Evolutionary conservation across 1,140 invertebrate species (phyloP).

Genomic region (Tetramorium simillimum): DNA sequence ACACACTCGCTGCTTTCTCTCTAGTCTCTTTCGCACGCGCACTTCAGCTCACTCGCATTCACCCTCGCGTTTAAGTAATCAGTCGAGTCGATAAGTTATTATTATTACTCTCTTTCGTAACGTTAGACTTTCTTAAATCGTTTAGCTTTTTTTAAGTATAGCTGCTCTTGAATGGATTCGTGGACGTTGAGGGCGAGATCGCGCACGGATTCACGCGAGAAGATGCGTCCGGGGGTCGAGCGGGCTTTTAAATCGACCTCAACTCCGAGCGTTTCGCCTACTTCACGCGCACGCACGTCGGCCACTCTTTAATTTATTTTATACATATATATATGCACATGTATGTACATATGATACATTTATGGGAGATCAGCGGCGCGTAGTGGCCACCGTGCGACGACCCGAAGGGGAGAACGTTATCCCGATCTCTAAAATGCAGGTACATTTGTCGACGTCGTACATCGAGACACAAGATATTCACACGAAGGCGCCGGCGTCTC

Average conservation of each 20-base stretch:
- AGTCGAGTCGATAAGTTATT: slow-evolving; percentile 72
- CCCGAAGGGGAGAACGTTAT: slow-evolving; percentile 64
- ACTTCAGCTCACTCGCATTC: neutral
- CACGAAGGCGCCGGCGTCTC: slow-evolving; percentile 47
- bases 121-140: slow-evolving; percentile 66
- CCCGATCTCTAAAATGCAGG: slow-evolving; percentile 75
- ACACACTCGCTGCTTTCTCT: neutral
- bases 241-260: slow-evolving; percentile 52
- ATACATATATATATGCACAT: slow-evolving; percentile 48
- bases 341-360: slow-evolving; percentile 70
- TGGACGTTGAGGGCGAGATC: slow-evolving; percentile 73
- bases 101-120: slow-evolving; percentile 52
- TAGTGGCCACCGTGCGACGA: slow-evolving; percentile 65
- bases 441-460: slow-evolving; percentile 74
- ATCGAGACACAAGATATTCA: slow-evolving; percentile 52
- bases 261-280: slow-evolving; percentile 50
- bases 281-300: slow-evolving; percentile 61
- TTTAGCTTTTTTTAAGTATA: slow-evolving; percentile 72
- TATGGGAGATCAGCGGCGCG: slow-evolving; percentile 76
- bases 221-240: slow-evolving; percentile 64
- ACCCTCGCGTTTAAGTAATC: slow-evolving; percentile 64
- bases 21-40: neutral
- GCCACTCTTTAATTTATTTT: slow-evolving; percentile 67
- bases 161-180: slow-evolving; percentile 65
- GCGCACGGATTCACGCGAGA: slow-evolving; percentile 67